These are phyloP conservation scores for Aurelia aurita DNA, from an alignment of 30 jellyfish, hydroid and myxozoan species.

Conservation along the genomic window DNA sequence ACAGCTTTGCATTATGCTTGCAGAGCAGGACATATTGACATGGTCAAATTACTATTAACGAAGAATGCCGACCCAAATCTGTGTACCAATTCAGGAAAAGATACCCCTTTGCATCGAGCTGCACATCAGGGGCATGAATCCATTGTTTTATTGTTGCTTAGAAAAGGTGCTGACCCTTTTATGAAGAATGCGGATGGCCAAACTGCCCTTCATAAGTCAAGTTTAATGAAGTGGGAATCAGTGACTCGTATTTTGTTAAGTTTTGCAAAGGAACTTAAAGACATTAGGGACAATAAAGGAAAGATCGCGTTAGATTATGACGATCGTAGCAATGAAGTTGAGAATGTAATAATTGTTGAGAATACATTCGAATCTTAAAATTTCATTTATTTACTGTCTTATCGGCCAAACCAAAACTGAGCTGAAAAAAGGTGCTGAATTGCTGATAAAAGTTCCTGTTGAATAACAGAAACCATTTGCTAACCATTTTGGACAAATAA, in stretches of 20 bases:
- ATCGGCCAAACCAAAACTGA: too few species aligned
- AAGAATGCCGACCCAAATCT: conserved; percentile 71
- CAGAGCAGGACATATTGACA: conserved; percentile 74
- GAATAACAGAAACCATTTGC: too few species aligned
- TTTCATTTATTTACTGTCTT: too few species aligned
- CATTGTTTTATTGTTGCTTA: conserved; percentile 35
- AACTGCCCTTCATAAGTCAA: conserved; percentile 81
- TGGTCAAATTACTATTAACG: conserved; percentile 42
- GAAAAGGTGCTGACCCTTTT: conserved; percentile 62
- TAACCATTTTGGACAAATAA: too few species aligned
- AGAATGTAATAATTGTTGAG: too few species aligned
- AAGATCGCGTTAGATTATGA: conserved; percentile 8
- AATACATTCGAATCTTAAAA: too few species aligned
- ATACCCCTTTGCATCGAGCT: conserved; percentile 88
- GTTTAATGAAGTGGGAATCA: not conserved
- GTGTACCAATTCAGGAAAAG: conserved; percentile 79
- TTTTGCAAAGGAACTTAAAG: conserved; percentile 8
- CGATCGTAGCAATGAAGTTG: too few species aligned
- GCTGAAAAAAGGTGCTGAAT: too few species aligned
- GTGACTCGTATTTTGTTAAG: conserved; percentile 20
- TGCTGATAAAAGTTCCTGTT: too few species aligned
- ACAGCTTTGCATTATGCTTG: conserved; percentile 90
- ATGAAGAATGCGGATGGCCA: conserved; percentile 81
- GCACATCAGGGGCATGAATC: conserved; percentile 77
- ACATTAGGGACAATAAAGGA: conserved; percentile 47